phyloP scores from a whole-genome alignment of 2,797 vertebrate species.

The Meda fulgida region DNA sequence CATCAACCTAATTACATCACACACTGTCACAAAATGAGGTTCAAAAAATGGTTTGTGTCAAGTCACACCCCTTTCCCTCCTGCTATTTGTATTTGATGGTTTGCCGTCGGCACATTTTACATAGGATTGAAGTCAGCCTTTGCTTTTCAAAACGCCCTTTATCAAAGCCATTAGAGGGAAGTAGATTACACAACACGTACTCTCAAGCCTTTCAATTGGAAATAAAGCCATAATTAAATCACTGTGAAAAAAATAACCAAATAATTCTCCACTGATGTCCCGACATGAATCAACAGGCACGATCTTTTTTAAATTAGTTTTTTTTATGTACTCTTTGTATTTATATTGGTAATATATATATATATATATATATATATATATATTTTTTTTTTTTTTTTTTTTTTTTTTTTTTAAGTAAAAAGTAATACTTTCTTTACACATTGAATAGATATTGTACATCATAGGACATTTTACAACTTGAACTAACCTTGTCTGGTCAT shows the following conservation, averaged over 20 bases:
- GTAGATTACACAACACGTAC: constrained; percentile 35
- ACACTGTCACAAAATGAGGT: background rate
- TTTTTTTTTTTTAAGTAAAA: too few relatives aligned
- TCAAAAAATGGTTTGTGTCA: background rate
- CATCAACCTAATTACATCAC: constrained; percentile 24
- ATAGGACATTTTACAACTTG: too few relatives aligned
- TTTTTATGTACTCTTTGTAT: too few relatives aligned
- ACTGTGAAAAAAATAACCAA: background rate
- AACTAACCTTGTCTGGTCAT: background rate
- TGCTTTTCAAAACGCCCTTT: constrained; percentile 34
- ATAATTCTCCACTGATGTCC: background rate
- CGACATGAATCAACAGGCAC: constrained; percentile 11
- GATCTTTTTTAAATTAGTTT: too few relatives aligned
- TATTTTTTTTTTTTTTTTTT: too few relatives aligned
- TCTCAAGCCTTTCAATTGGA: constrained; percentile 29
- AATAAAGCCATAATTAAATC: constrained; percentile 36
- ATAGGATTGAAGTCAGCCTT: constrained; percentile 10
- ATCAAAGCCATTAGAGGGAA: constrained; percentile 39
- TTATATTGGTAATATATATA: too few relatives aligned
- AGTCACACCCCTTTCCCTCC: constrained; percentile 4
- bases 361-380: too few relatives aligned
- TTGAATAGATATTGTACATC: too few relatives aligned
- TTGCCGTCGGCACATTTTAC: background rate
- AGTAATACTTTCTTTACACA: too few relatives aligned
- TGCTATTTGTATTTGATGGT: constrained; percentile 20